Percentiles rank a stretch among this genome's conserved stretches.
Evolutionary conservation across 2,888 invertebrate species (phyloP).

Genomic region (Calliopum simillimum): DNA sequence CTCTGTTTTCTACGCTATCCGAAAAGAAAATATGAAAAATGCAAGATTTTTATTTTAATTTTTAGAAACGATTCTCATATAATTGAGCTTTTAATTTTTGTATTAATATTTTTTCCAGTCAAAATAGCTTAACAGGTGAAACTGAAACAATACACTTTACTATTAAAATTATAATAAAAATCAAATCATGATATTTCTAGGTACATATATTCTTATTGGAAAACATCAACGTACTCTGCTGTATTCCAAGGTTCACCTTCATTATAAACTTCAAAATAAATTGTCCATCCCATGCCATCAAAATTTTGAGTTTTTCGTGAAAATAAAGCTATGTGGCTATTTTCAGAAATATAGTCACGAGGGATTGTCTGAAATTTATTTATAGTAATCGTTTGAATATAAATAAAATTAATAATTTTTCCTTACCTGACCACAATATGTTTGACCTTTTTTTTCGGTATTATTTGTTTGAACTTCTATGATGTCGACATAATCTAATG

Average conservation of each 20-base stretch:
- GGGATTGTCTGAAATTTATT: constrained; percentile 67
- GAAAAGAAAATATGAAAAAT: no score
- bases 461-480: constrained; percentile 68
- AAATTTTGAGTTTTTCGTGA: constrained; percentile 76
- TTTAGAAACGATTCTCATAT: no score
- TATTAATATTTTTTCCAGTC: no score
- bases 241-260: background rate
- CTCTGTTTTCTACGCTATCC: no score
- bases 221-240: background rate
- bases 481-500: constrained; percentile 74
- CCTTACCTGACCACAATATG: constrained; percentile 63
- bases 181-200: no score
- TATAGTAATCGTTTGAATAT: background rate
- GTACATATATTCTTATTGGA: constrained; percentile 33
- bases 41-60: no score
- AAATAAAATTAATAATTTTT: background rate
- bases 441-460: constrained; percentile 58
- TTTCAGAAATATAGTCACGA: constrained; percentile 67
- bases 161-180: no score
- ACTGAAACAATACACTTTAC: no score
- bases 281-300: constrained; percentile 76
- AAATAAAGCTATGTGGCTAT: constrained; percentile 66
- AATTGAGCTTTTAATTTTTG: no score
- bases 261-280: constrained; percentile 24
- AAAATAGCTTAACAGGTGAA: no score